These are phyloP conservation scores for Pan troglodytes DNA, from an alignment of 2,113 vertebrate species.

Conservation along the genomic window DNA sequence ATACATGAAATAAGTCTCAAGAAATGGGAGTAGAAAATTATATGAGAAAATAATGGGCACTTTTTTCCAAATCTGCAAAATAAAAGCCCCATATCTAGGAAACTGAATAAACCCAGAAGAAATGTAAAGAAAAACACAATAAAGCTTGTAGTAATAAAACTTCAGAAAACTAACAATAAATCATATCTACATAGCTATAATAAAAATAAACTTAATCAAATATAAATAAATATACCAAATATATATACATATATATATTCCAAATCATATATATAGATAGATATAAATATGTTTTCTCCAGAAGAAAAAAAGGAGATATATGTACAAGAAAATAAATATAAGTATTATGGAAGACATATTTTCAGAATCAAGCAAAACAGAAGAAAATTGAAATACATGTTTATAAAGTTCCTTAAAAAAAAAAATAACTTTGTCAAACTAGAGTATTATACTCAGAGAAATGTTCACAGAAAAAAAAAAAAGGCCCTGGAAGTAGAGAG, in stretches of 20 bases:
- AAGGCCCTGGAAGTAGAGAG: not conserved
- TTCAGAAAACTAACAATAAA: not conserved
- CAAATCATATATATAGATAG: not conserved
- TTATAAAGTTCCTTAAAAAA: not conserved
- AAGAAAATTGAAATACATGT: not conserved
- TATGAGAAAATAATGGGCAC: not conserved
- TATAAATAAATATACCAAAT: not conserved
- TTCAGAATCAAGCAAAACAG: not conserved
- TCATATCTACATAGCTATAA: not conserved
- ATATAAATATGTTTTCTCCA: not conserved
- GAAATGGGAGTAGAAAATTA: not conserved
- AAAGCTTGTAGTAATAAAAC: not conserved
- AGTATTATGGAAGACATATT: not conserved
- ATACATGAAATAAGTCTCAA: not conserved
- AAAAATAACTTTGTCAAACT: not conserved
- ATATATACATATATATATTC: not conserved
- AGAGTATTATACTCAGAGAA: not conserved
- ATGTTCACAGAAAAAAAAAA: not conserved
- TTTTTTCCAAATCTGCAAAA: not conserved
- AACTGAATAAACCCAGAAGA: not conserved
- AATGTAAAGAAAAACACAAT: not conserved
- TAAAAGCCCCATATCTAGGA: not conserved
- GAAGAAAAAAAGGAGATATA: not conserved
- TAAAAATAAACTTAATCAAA: not conserved
- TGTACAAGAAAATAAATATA: not conserved